phyloP scores from a whole-genome alignment of 2,797 vertebrate genomes.

The Sebastiscus albofasciatus region DNA sequence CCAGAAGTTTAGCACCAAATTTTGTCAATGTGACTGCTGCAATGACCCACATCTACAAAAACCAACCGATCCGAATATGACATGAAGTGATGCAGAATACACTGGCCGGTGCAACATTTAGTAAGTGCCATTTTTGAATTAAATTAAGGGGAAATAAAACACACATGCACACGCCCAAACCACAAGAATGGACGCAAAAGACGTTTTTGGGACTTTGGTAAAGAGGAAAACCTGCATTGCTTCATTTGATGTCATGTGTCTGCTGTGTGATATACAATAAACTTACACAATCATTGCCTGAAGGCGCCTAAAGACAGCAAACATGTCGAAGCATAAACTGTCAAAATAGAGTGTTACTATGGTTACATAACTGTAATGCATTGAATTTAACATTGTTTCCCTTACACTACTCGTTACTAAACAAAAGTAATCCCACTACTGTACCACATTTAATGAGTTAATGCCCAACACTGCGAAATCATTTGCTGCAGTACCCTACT shows the following conservation, averaged over 20 bases:
- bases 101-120: not conserved
- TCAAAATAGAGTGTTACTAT: not conserved
- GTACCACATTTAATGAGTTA: not conserved
- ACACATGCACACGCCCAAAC: not conserved
- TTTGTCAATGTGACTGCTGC: not conserved
- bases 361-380: not conserved
- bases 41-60: not conserved
- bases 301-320: not conserved
- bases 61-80: not conserved
- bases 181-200: not conserved
- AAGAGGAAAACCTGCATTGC: not conserved
- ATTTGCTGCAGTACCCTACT: not conserved
- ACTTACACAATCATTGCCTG: not conserved
- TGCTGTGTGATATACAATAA: not conserved
- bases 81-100: not conserved
- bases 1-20: not conserved
- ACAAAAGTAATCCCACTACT: not conserved
- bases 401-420: not conserved
- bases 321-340: not conserved
- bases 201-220: not conserved
- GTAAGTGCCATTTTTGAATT: not conserved
- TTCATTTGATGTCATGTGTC: not conserved
- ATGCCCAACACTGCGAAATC: not conserved
- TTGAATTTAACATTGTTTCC: not conserved
- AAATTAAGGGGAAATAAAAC: not conserved